Conservation (phyloP, 2,888 invertebrate species). For the Cerastoderma edule region DNA sequence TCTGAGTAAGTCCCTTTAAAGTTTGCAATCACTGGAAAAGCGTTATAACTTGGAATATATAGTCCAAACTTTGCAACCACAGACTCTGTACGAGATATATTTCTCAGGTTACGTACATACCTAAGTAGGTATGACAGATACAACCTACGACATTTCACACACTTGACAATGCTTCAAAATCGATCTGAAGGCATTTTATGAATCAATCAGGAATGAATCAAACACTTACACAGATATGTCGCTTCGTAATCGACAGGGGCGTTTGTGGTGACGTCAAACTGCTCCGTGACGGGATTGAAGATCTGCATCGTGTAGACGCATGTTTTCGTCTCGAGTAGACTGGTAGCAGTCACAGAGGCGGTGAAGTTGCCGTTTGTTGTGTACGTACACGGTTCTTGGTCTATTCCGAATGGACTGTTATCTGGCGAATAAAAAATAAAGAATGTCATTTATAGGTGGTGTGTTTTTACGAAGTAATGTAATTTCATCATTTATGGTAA, state of each 20-base stretch:
- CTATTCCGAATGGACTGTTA: conserved; percentile 68
- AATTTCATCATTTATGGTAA: too few relatives aligned
- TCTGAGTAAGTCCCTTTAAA: too few relatives aligned
- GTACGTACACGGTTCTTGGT: conserved; percentile 69
- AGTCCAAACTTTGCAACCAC: too few relatives aligned
- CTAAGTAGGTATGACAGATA: background rate
- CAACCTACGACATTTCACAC: background rate
- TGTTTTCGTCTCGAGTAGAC: conserved; percentile 68
- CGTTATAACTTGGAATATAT: too few relatives aligned
- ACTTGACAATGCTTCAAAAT: background rate
- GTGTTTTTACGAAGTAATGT: too few relatives aligned
- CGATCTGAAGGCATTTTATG: too few relatives aligned
- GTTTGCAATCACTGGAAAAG: too few relatives aligned
- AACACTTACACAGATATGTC: too few relatives aligned
- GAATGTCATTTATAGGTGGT: too few relatives aligned
- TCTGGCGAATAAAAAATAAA: conserved; percentile 70
- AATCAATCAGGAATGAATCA: too few relatives aligned
- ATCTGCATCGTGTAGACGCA: conserved; percentile 64
- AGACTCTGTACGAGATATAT: too few relatives aligned
- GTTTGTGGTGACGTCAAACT: conserved; percentile 51
- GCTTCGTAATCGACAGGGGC: conserved; percentile 44
- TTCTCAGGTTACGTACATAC: too few relatives aligned
- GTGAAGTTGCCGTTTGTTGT: conserved; percentile 52
- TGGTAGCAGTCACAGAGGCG: conserved; percentile 69
- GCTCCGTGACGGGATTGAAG: conserved; percentile 64